phyloP scores from a whole-genome alignment of 2,113 vertebrate species.

The Ornithorhynchus anatinus region DNA sequence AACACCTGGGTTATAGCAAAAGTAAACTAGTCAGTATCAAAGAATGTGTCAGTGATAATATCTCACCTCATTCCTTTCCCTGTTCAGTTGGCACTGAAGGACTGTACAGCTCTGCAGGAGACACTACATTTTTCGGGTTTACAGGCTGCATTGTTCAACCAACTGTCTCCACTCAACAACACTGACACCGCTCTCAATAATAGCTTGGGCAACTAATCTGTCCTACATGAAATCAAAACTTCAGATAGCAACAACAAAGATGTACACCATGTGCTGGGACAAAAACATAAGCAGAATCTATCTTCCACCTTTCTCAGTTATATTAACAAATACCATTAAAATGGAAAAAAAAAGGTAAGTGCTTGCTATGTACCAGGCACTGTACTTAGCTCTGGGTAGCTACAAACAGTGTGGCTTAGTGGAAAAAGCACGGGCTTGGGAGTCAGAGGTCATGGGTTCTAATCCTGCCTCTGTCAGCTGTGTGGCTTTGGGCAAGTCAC shows the following conservation, averaged over 20 bases:
- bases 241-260: not conserved
- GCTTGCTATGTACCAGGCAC: too few species aligned
- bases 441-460: too few species aligned
- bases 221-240: conserved; percentile 2
- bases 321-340: not conserved
- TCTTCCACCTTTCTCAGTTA: not conserved
- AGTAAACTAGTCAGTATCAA: not conserved
- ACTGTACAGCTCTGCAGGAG: not conserved
- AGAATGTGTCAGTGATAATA: not conserved
- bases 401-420: too few species aligned
- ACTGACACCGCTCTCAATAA: not conserved
- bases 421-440: too few species aligned
- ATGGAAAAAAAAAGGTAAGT: too few species aligned
- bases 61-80: not conserved
- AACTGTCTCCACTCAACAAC: not conserved
- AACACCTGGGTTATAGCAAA: not conserved
- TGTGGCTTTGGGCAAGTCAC: too few species aligned
- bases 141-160: not conserved
- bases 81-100: not conserved
- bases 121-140: not conserved
- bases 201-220: not conserved
- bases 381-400: too few species aligned
- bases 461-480: too few species aligned
- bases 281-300: accelerated
- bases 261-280: not conserved